These are phyloP conservation scores for Drosophila murphyi DNA, from an alignment of 1,140 invertebrate genomes.

Conservation along the genomic window DNA sequence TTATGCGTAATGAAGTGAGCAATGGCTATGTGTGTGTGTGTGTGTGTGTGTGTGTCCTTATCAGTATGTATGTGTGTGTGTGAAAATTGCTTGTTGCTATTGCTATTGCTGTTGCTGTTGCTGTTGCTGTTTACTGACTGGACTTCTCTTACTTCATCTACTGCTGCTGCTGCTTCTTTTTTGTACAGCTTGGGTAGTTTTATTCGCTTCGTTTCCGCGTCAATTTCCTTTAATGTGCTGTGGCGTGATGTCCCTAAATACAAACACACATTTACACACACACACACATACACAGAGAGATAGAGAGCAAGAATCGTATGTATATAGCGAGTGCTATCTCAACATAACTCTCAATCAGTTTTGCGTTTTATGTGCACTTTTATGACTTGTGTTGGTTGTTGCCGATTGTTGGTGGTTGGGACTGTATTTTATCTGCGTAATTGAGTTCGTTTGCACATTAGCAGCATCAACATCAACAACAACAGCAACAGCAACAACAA, in stretches of 20 bases:
- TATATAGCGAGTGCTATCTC: conserved; percentile 37
- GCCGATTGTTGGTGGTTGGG: conserved; percentile 42
- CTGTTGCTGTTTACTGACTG: conserved; percentile 32
- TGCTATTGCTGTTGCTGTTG: no score
- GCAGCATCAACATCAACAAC: conserved; percentile 60
- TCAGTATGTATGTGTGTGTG: conserved; percentile 29
- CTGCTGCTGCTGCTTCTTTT: conserved; percentile 7
- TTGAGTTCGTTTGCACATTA: conserved; percentile 68
- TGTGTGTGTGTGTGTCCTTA: conserved; percentile 17
- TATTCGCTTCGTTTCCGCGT: conserved; percentile 80
- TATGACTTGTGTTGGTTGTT: conserved; percentile 70
- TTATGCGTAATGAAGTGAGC: conserved; percentile 82
- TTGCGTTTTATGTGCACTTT: conserved; percentile 78
- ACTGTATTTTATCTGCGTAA: conserved; percentile 76
- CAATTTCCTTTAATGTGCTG: conserved; percentile 79
- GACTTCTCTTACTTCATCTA: conserved; percentile 12
- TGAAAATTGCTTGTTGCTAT: conserved; percentile 65
- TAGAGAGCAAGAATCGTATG: background rate
- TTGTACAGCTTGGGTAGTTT: conserved; percentile 70
- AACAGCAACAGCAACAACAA: conserved; percentile 69
- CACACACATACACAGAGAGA: background rate
- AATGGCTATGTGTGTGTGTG: conserved; percentile 51
- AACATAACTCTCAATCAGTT: conserved; percentile 76
- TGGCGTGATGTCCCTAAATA: conserved; percentile 75
- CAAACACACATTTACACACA: conserved; percentile 22